Conservation (phyloP, 2,888 invertebrate species). For the Tortricodes alternella region DNA sequence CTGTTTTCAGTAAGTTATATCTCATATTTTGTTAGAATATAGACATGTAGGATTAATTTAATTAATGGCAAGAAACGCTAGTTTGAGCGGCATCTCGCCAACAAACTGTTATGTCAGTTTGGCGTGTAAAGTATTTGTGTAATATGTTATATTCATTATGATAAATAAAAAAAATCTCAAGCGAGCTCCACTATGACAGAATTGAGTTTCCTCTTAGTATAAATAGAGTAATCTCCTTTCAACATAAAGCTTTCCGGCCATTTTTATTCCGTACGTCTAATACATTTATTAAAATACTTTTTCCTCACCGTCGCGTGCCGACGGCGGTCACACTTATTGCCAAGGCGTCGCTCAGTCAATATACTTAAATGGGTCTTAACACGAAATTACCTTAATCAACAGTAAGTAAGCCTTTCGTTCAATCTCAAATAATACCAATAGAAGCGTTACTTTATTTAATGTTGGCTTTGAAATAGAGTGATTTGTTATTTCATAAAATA, state of each 20-base stretch:
- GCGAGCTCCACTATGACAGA: too few relatives aligned
- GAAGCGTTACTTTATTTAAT: background rate
- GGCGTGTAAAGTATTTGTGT: too few relatives aligned
- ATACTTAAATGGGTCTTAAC: conserved; percentile 22
- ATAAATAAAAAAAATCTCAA: too few relatives aligned
- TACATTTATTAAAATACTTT: background rate
- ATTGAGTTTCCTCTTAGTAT: too few relatives aligned
- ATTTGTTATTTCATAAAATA: too few relatives aligned
- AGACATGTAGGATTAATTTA: too few relatives aligned
- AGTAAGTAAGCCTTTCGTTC: conserved; percentile 4
- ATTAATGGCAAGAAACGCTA: too few relatives aligned
- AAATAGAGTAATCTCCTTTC: background rate
- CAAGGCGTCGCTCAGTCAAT: conserved; percentile 23
- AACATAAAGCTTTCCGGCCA: background rate
- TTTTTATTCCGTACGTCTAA: background rate
- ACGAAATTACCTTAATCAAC: conserved; percentile 20
- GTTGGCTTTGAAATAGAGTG: background rate
- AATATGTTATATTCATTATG: too few relatives aligned
- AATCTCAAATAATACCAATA: background rate
- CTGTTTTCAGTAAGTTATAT: too few relatives aligned
- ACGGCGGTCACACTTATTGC: conserved; percentile 8
- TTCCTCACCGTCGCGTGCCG: conserved; percentile 11
- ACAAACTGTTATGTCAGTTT: too few relatives aligned
- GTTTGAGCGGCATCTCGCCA: too few relatives aligned
- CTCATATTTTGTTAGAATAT: too few relatives aligned